phyloP scores from a whole-genome alignment of 1,140 invertebrate genomes.

The Phortica variegata region DNA sequence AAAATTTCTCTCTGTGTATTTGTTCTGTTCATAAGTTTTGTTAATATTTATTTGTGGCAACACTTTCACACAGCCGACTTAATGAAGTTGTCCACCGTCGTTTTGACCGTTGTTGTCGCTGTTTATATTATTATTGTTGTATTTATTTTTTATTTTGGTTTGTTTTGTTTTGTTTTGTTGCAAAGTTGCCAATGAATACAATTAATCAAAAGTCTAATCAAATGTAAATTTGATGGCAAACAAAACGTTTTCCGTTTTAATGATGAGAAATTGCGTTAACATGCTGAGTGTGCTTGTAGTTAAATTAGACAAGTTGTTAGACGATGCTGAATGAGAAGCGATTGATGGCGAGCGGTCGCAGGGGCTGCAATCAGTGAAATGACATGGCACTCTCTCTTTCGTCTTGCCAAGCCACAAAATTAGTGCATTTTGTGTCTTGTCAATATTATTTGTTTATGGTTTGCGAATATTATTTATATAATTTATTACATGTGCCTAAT shows the following conservation, averaged over 20 bases:
- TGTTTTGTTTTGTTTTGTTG: too few relatives aligned
- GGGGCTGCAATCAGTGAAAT: constrained; percentile 2
- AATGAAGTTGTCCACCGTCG: constrained; percentile 35
- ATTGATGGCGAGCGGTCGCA: constrained; percentile 8
- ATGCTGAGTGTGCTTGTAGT: constrained; percentile 12
- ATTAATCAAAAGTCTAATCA: constrained; percentile 47
- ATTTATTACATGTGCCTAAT: too few relatives aligned
- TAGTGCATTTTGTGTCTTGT: too few relatives aligned
- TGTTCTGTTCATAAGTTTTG: constrained; percentile 41
- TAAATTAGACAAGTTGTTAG: constrained; percentile 36
- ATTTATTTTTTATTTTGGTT: constrained; percentile 18
- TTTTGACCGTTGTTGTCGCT: neutral
- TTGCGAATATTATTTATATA: too few relatives aligned
- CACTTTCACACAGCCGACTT: constrained; percentile 18
- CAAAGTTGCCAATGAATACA: constrained; percentile 12
- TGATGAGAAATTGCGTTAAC: constrained; percentile 38
- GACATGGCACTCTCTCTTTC: too few relatives aligned
- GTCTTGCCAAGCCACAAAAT: too few relatives aligned
- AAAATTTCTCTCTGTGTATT: neutral
- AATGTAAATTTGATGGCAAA: constrained; percentile 46
- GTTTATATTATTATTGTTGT: neutral
- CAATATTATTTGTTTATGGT: too few relatives aligned
- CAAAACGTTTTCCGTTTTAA: constrained; percentile 29
- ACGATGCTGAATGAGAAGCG: constrained; percentile 38
- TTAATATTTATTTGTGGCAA: constrained; percentile 10